phyloP scores from a whole-genome alignment of 2,797 vertebrate genomes.

The Megaceryle alcyon region DNA sequence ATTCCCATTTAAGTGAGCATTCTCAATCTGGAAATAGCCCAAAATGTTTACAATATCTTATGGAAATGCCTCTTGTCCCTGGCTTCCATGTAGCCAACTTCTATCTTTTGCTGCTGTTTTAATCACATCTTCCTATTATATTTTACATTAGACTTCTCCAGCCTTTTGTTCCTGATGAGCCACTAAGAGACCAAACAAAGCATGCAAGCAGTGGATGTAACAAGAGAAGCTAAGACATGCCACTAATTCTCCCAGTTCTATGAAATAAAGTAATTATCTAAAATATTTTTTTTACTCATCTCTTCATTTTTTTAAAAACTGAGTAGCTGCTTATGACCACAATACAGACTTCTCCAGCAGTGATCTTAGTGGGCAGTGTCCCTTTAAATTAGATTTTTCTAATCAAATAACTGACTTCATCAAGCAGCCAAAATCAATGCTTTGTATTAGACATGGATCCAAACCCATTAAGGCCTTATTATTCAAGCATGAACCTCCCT shows the following conservation, averaged over 20 bases:
- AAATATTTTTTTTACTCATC: not conserved
- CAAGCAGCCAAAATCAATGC: constrained; percentile 46
- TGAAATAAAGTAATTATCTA: not conserved
- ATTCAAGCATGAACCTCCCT: constrained; percentile 43
- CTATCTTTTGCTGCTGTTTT: not conserved
- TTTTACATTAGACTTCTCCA: not conserved
- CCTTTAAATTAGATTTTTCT: constrained; percentile 32
- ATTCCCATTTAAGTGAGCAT: not conserved
- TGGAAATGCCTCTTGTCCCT: not conserved
- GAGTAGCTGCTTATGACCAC: not conserved
- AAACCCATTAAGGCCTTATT: constrained; percentile 52
- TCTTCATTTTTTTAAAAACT: not conserved
- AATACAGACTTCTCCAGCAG: not conserved
- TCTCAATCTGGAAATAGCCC: not conserved
- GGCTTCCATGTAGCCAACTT: not conserved
- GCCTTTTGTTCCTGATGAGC: not conserved
- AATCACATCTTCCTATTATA: not conserved
- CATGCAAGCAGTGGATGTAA: not conserved
- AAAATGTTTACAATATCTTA: not conserved
- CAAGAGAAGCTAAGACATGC: not conserved
- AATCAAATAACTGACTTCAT: constrained; percentile 37
- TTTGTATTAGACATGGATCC: constrained; percentile 17
- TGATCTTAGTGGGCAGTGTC: not conserved
- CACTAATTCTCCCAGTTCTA: not conserved
- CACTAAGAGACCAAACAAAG: not conserved